Conservation (phyloP, 2,113 vertebrate species). For the Nanorana parkeri region DNA sequence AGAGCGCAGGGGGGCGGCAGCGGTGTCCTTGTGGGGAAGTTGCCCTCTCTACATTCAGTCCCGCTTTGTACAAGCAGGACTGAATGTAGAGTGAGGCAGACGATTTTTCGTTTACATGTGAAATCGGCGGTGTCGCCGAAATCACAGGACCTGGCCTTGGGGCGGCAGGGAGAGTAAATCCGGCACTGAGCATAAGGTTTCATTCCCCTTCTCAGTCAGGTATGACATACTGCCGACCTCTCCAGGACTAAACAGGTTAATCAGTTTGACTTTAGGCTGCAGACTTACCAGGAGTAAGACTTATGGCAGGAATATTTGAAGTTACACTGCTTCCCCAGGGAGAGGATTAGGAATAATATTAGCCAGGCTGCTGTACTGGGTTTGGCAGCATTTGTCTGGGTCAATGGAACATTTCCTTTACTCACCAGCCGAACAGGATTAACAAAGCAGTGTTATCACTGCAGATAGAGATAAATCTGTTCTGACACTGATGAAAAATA, state of each 20-base stretch:
- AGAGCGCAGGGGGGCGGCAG: no score
- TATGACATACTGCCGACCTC: neutral
- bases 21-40: no score
- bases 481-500: conserved; percentile 50
- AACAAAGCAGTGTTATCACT: conserved; percentile 47
- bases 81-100: no score
- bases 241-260: conserved; percentile 34
- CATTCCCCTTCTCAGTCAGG: neutral
- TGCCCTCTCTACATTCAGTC: no score
- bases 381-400: conserved; percentile 41
- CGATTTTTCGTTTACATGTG: no score
- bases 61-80: no score
- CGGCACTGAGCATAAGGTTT: neutral
- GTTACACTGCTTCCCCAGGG: conserved; percentile 20
- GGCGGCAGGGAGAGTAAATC: no score
- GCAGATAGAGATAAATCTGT: conserved; percentile 45
- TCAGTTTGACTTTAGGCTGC: conserved; percentile 7
- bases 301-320: conserved; percentile 35
- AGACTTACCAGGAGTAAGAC: conserved; percentile 40
- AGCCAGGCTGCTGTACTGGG: conserved; percentile 29
- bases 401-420: conserved; percentile 52
- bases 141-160: no score
- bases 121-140: no score
- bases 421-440: conserved; percentile 36
- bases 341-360: conserved; percentile 52